These are phyloP conservation scores for Stegastes partitus DNA, from an alignment of 2,113 vertebrate species.

Conservation along the genomic window DNA sequence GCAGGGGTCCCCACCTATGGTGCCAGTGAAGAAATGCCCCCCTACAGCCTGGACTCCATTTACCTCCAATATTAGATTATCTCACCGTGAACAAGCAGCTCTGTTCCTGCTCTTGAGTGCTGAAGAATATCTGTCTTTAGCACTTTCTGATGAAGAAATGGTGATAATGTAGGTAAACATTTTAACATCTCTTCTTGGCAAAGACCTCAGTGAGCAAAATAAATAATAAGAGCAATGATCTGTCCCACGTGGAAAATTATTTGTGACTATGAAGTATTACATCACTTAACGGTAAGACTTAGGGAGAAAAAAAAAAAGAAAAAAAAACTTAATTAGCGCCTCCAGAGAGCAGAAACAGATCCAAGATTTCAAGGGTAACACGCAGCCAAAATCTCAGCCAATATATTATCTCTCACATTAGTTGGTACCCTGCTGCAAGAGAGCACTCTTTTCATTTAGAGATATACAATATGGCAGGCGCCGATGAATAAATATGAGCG, in stretches of 20 bases:
- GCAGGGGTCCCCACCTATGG: constrained; percentile 24
- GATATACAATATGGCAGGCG: constrained; percentile 72
- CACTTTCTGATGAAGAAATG: constrained; percentile 8
- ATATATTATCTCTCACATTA: constrained; percentile 77
- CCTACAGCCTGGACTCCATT: constrained; percentile 45
- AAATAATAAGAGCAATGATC: constrained; percentile 68
- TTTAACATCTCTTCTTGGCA: constrained; percentile 51
- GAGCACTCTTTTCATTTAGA: constrained; percentile 67
- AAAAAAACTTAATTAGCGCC: constrained; percentile 65
- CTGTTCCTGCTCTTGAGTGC: constrained; percentile 19
- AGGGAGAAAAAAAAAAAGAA: constrained; percentile 21
- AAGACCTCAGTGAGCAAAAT: constrained; percentile 50
- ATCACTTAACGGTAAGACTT: constrained; percentile 69
- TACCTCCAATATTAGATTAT: constrained; percentile 32
- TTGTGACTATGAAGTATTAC: constrained; percentile 71
- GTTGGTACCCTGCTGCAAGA: constrained; percentile 49
- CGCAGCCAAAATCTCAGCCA: constrained; percentile 73
- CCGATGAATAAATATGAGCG: constrained; percentile 69
- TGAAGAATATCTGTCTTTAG: constrained; percentile 10
- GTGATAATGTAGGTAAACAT: constrained; percentile 59
- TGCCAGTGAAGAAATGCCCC: constrained; percentile 31
- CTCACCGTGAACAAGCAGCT: constrained; percentile 21
- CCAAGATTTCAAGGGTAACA: constrained; percentile 73
- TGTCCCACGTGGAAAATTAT: constrained; percentile 68
- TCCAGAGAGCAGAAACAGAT: constrained; percentile 65